Base-by-base conservation (phyloP, 2,888 invertebrate genomes). In the Neocrepidodera transversa region DNA sequence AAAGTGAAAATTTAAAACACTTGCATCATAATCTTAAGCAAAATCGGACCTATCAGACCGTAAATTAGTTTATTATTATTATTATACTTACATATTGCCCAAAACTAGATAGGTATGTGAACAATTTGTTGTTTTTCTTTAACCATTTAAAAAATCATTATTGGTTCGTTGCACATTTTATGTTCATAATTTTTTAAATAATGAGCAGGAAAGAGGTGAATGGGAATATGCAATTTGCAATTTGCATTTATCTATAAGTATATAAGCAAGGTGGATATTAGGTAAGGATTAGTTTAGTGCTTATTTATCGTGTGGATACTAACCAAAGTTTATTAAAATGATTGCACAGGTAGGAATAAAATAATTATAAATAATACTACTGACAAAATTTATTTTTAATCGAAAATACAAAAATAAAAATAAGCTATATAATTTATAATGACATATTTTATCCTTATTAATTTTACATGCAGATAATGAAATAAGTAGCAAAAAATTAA, bases 271-370 rank as follows among this genome's bases (percentile, higher is more conserved):
- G 30, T 26, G 52, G 42, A 42, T n/a, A 8, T 28, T 42, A 11
- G 16, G 17, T 20, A 13, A 52, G 30, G 28, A 42, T 26, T 20
- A 52, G 52, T 42, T 16, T 42, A 42, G 42, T 42, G 42, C 42
- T 42, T n/a, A 26, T 17, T 28, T 42, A 18, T 16, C 18, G 52
- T 52, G 36, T 17, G 17, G 17, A 28, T 11, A 52, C 30, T 17
- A 38, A 52, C 17, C 20, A 49, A 48, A 8, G 11, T 32, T 7
- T 2, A 48, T 3, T 1, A 48, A 1, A 13, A 52, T 52, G 40
- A 52, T 52, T 42, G 42, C 52, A 13, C 40, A 52, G 52, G 52
- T 52, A 52, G 11, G 26, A 26, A 20, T 50, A 16, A 8, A 26
- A 20, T 50, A 16, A 8, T 13, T 0, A 23, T 23, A 4, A 14